Conservation (phyloP, 2,113 vertebrate genomes). For the Oreochromis spilurus region DNA sequence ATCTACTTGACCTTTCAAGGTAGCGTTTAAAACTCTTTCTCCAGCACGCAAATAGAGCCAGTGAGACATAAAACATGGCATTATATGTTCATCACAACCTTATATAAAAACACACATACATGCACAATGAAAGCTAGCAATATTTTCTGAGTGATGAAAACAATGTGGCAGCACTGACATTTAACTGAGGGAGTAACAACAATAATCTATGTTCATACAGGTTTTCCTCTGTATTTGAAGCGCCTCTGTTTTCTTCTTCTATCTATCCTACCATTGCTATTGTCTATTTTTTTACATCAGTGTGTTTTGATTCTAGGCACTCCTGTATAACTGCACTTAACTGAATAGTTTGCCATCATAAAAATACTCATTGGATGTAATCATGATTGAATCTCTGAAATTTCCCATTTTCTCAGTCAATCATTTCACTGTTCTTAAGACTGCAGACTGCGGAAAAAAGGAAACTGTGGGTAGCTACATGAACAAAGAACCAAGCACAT, state of each 20-base stretch:
- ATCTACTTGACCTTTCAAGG: conserved; percentile 51
- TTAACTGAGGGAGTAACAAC: conserved; percentile 20
- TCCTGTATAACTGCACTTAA: neutral
- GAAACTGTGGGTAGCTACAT: neutral
- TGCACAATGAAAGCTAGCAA: neutral
- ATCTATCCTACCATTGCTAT: neutral
- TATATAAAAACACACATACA: neutral
- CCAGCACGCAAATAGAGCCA: neutral
- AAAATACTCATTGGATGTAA: neutral
- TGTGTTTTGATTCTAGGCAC: neutral
- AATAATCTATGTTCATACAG: neutral
- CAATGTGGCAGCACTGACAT: conserved; percentile 53
- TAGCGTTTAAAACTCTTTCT: conserved; percentile 14
- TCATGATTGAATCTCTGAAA: neutral
- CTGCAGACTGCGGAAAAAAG: neutral
- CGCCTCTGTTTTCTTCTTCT: neutral
- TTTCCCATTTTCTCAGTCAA: neutral
- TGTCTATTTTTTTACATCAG: neutral
- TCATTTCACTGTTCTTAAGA: neutral
- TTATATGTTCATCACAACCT: conserved; percentile 12
- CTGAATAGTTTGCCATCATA: neutral
- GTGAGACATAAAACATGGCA: conserved; percentile 16
- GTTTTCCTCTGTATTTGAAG: neutral
- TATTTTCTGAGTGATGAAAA: conserved; percentile 33
- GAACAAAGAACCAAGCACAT: neutral